Conservation (phyloP, 2,797 vertebrate genomes). For the Lerista edwardsae region DNA sequence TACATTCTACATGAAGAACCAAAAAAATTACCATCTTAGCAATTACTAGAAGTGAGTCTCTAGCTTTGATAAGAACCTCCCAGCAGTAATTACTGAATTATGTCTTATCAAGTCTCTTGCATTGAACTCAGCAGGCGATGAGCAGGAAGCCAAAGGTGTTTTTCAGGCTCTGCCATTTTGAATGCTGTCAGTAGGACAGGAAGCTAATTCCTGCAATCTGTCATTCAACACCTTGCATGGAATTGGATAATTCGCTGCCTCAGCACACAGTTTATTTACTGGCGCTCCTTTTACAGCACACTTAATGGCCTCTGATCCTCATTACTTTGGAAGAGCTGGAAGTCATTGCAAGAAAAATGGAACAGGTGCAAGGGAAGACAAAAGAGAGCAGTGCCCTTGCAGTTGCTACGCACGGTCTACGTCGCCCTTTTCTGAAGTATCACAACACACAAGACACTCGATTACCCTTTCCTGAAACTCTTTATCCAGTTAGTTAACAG, state of each 20-base stretch:
- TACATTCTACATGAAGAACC: neutral
- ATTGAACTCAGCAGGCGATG: neutral
- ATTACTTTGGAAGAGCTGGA: neutral
- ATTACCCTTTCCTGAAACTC: neutral
- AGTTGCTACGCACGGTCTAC: neutral
- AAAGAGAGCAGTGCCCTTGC: neutral
- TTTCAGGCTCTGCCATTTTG: conserved; percentile 18
- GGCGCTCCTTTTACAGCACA: neutral
- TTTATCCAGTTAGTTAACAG: neutral
- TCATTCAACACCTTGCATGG: neutral
- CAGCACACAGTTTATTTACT: conserved; percentile 27
- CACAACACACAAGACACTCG: neutral
- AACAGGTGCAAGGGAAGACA: neutral
- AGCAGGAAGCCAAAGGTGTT: neutral
- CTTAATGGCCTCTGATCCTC: neutral
- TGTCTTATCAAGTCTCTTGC: neutral
- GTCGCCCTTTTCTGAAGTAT: neutral
- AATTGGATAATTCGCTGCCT: neutral
- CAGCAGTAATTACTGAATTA: accelerated
- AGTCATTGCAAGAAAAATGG: conserved; percentile 12
- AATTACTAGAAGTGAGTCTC: neutral
- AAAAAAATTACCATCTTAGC: neutral
- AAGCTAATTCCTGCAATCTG: neutral
- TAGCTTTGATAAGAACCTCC: neutral
- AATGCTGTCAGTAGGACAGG: conserved; percentile 5